phyloP scores from a whole-genome alignment of 1,140 invertebrate species.

The Macrobrachium rosenbergii region DNA sequence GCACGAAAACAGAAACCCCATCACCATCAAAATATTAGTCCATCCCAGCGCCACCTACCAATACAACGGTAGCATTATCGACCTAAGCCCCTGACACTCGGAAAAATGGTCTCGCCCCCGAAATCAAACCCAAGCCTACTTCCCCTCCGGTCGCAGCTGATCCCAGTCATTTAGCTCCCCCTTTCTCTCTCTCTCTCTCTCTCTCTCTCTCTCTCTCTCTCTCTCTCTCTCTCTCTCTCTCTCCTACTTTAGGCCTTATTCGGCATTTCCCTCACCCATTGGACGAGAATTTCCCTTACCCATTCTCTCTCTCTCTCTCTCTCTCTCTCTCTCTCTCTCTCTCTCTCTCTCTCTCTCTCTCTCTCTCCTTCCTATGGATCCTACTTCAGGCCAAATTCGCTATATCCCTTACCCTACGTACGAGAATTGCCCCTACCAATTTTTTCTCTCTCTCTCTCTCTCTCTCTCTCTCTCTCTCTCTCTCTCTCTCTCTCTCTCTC shows the following conservation, averaged over 20 bases:
- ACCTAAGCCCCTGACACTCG: no score
- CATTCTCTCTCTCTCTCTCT: neutral
- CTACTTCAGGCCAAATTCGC: neutral
- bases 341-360: neutral
- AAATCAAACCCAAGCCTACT: no score
- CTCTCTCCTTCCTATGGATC: neutral
- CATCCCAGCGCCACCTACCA: no score
- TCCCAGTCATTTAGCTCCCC: no score
- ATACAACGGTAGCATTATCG: no score
- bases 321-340: neutral
- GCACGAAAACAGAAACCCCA: no score
- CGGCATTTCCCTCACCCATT: neutral
- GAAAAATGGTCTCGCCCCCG: no score
- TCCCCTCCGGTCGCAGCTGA: no score
- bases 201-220: constrained; percentile 11
- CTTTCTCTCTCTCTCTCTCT: neutral
- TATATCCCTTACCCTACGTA: neutral
- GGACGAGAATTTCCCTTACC: neutral
- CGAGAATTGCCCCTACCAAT: neutral
- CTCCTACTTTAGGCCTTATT: neutral
- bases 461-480: neutral
- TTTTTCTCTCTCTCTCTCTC: constrained; percentile 1
- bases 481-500: neutral
- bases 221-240: neutral
- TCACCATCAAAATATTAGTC: no score